Evolutionary conservation across 2,888 invertebrate genomes (phyloP), one percentile per base, ranked within the genome.

Genomic region (Drosophila melanocephala): DNA sequence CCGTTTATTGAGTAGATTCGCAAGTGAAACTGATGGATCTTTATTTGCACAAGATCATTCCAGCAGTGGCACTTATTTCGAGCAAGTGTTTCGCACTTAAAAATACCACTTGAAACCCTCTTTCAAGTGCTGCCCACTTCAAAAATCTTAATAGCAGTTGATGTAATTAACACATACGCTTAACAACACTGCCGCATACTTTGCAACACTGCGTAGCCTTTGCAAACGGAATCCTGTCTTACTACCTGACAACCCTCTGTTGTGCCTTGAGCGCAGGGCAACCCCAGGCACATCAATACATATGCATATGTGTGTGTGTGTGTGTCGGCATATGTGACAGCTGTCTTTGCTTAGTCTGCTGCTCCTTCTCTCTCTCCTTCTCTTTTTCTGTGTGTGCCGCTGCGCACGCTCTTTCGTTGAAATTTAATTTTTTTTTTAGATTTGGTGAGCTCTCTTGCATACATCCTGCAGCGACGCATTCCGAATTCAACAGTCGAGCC

Each of bases 401-500:
- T 87, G 83, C 87, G 78, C 78, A 84, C 83, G 79, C 75, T 84
- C 77, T 75, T 88, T 90, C 88, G 81, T 72, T 33, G 35, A 70
- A 72, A 44, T 10, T 32, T 0, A 16, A 44, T 26, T 30, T 44
- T 4, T 5, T 5, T 57, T 42, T 44, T 33, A n/a, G n/a, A 56
- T 55, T 44, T 66, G 60, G 39, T 58, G 37, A 28, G 5, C 26
- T 57, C 30, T 50, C 51, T 44, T 47, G 39, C 60, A 56, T 58
- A 74, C 59, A 83, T 86, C 86, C 80, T 86, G 83, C 70, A 67
- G 77, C 72, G 64, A 70, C 68, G 68, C 83, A 82, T 75, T 81
- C 68, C 47, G 56, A 70, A 59, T 69, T 72, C 63, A 52, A 75
- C 70, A 68, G 58, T 72, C 86, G 61, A 65, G 69, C 42, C 69